These are phyloP conservation scores for Mormyrus lacerda DNA, from an alignment of 2,113 vertebrate genomes.

Conservation along the genomic window DNA sequence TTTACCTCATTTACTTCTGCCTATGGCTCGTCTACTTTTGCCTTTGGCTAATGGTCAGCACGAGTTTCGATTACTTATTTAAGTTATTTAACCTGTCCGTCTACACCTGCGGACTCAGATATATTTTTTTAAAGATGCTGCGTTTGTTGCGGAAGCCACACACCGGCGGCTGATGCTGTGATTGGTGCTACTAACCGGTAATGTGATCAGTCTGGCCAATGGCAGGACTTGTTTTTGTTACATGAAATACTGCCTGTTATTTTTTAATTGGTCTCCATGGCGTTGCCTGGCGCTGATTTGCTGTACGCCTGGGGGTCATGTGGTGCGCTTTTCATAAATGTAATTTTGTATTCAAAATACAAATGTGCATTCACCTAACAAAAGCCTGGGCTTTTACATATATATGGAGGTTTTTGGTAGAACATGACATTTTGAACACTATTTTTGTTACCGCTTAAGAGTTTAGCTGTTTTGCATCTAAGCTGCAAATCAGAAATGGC, in stretches of 20 bases:
- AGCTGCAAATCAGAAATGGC: not conserved
- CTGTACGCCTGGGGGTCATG: not conserved
- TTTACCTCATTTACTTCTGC: not conserved
- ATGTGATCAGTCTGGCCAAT: not conserved
- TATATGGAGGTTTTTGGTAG: not conserved
- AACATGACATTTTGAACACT: not conserved
- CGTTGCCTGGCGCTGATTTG: not conserved
- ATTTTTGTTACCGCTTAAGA: not conserved
- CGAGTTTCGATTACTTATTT: not conserved
- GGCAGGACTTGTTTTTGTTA: not conserved
- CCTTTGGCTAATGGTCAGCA: not conserved
- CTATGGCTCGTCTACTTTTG: not conserved
- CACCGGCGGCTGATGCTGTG: not conserved
- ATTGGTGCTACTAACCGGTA: not conserved
- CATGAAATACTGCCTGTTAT: not conserved
- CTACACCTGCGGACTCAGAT: not conserved
- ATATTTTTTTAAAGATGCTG: not conserved
- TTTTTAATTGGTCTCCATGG: not conserved
- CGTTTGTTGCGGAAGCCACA: not conserved
- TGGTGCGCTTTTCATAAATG: not conserved
- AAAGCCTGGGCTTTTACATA: not conserved
- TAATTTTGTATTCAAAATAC: constrained; percentile 6
- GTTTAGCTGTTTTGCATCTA: not conserved
- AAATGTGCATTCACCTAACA: not conserved
- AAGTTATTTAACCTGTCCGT: constrained; percentile 3